Evolutionary conservation across 2,797 vertebrate species (phyloP).

Genomic region (Gallinago solitaria): DNA sequence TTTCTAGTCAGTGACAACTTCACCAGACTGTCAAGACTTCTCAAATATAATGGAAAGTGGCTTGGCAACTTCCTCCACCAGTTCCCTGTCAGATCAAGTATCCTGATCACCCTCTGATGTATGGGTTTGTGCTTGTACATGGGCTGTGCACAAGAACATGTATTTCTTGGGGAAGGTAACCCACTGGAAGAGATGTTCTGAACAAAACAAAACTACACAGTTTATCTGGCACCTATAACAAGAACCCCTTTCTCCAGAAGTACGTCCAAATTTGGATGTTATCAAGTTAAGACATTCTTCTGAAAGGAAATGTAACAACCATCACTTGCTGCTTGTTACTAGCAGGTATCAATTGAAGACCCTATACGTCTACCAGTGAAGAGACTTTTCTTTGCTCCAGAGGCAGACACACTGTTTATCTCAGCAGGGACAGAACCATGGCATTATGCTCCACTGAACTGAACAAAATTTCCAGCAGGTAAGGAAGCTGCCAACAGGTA

Average conservation of each 20-base stretch:
- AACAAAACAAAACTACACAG: background rate
- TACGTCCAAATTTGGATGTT: background rate
- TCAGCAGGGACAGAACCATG: background rate
- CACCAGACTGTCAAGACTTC: background rate
- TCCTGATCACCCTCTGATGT: accelerated
- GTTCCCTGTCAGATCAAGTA: background rate
- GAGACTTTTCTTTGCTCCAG: background rate
- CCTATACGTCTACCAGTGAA: background rate
- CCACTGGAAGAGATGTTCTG: background rate
- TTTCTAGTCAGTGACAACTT: background rate
- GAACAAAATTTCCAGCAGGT: background rate
- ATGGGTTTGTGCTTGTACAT: background rate
- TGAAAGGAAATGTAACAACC: background rate
- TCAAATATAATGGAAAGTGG: background rate
- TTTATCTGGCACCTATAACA: background rate
- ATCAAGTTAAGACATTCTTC: background rate
- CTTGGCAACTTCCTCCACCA: background rate
- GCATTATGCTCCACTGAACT: background rate
- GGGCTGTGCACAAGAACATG: background rate
- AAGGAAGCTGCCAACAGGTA: background rate
- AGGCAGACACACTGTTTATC: background rate
- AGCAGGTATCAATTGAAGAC: background rate
- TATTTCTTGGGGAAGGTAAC: background rate
- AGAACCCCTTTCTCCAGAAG: background rate
- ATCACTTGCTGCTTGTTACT: background rate